A percentile compares a stretch with the other conserved stretches of the same genome.
Conservation (phyloP, 2,797 vertebrate species). For the Coilia nasus region DNA sequence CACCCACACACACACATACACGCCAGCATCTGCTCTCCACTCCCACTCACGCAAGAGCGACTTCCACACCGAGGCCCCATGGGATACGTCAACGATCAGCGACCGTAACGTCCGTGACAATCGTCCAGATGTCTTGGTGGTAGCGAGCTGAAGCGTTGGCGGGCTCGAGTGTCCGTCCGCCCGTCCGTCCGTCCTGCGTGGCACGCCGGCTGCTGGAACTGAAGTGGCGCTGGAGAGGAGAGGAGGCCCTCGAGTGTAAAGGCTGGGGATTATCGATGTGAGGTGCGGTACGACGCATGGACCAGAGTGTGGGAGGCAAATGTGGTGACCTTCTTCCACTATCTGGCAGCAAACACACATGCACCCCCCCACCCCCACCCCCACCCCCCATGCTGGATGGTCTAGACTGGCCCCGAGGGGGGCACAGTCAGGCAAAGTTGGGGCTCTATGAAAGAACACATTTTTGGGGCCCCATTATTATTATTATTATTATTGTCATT, state of each 20-base stretch:
- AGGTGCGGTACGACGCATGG: neutral
- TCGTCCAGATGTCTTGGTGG: constrained; percentile 81
- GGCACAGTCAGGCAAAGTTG: too few relatives aligned
- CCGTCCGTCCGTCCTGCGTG: constrained; percentile 50
- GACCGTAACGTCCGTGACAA: constrained; percentile 82
- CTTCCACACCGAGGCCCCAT: constrained; percentile 59
- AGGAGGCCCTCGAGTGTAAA: neutral
- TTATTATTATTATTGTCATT: too few relatives aligned
- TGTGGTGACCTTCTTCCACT: constrained; percentile 23
- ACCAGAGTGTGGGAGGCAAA: neutral
- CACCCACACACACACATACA: neutral
- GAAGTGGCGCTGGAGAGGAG: constrained; percentile 55
- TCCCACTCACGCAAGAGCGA: constrained; percentile 54
- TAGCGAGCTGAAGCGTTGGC: constrained; percentile 48
- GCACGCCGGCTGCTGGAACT: constrained; percentile 51
- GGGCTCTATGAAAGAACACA: too few relatives aligned
- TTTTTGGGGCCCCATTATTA: too few relatives aligned
- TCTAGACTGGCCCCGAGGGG: too few relatives aligned
- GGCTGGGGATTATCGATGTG: neutral
- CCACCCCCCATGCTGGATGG: neutral
- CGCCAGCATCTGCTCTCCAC: constrained; percentile 22
- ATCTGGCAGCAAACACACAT: neutral
- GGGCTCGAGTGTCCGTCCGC: constrained; percentile 56
- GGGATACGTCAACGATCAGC: constrained; percentile 79
- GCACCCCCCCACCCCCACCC: neutral